A percentile compares a stretch with the other conserved stretches of the same genome.
Conservation (phyloP, 2,113 vertebrate species). For the Trogon surrucura region DNA sequence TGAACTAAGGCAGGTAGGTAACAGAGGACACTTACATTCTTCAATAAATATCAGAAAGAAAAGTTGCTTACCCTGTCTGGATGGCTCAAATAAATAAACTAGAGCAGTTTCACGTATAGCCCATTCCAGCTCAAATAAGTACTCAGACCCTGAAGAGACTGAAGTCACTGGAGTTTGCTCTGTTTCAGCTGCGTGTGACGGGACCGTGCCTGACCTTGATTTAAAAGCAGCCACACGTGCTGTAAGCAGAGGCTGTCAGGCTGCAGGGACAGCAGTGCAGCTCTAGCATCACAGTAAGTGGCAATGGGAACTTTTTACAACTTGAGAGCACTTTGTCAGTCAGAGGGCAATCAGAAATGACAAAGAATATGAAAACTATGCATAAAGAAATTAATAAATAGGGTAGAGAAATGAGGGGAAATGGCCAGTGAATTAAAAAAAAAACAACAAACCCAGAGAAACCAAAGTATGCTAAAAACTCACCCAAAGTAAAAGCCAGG, state of each 20-base stretch:
- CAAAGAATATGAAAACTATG: background rate
- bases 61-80: background rate
- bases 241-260: background rate
- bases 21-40: background rate
- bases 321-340: background rate
- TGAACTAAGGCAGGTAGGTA: background rate
- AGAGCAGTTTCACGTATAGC: background rate
- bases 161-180: background rate
- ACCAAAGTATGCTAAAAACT: conserved; percentile 18
- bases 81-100: background rate
- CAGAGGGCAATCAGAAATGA: background rate
- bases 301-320: background rate
- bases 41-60: conserved; percentile 7
- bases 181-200: background rate
- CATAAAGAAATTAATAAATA: background rate
- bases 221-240: background rate
- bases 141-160: background rate
- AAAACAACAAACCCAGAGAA: background rate
- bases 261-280: background rate
- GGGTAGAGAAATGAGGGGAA: background rate
- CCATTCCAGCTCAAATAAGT: background rate
- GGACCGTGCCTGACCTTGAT: background rate
- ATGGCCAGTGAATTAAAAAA: background rate
- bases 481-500: conserved; percentile 45
- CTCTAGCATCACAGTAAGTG: background rate